These are phyloP conservation scores for Crossaster papposus DNA, from an alignment of 53 echinoderm and acorn worm genomes.

Conservation along the genomic window DNA sequence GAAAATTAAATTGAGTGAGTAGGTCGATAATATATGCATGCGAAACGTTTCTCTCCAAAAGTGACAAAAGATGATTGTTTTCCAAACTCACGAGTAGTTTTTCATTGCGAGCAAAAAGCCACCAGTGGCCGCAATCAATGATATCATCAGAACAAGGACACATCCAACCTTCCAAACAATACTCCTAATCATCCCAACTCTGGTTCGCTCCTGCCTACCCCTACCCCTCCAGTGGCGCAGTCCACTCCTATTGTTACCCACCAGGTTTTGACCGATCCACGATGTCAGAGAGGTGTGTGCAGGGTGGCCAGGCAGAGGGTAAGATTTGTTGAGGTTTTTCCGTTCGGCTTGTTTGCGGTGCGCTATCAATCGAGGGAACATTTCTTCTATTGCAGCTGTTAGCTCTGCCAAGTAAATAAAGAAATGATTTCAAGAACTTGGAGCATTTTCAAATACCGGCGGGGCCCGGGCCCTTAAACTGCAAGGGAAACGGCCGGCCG, in stretches of 20 bases:
- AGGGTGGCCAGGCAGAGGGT: constrained; percentile 72
- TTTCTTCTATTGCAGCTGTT: constrained; percentile 65
- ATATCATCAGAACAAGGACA: constrained; percentile 1
- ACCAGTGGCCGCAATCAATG: background rate
- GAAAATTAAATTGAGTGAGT: too few relatives aligned
- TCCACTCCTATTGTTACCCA: constrained; percentile 3
- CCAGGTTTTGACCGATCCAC: constrained; percentile 27
- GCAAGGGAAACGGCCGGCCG: too few relatives aligned
- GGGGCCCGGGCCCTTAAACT: too few relatives aligned
- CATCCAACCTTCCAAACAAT: constrained; percentile 7
- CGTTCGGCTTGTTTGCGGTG: constrained; percentile 65
- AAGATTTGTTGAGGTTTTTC: constrained; percentile 67
- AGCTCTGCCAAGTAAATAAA: constrained; percentile 57
- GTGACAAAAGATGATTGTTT: too few relatives aligned
- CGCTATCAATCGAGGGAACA: constrained; percentile 64
- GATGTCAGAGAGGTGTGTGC: constrained; percentile 8
- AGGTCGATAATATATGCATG: too few relatives aligned
- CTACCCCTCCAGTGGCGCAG: constrained; percentile 14
- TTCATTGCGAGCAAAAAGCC: constrained; percentile 9
- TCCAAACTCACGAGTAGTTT: constrained; percentile 2
- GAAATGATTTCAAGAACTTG: background rate
- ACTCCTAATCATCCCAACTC: background rate
- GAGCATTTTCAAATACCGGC: too few relatives aligned
- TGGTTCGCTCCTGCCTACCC: constrained; percentile 6
- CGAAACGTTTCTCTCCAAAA: too few relatives aligned